phyloP scores from a whole-genome alignment of 2,888 invertebrate species.

The Troides oblongomaculatus region DNA sequence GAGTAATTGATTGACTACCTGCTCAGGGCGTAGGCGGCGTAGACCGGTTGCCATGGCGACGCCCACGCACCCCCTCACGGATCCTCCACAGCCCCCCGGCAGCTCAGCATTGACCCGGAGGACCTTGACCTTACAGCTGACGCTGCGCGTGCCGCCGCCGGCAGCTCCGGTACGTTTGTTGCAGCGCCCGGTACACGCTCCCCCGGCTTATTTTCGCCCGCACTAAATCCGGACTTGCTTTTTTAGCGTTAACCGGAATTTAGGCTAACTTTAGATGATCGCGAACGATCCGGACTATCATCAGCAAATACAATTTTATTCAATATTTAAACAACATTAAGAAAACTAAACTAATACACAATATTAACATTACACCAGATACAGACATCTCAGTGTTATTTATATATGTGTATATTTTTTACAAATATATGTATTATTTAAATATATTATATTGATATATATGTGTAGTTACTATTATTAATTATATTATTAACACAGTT shows the following conservation, averaged over 20 bases:
- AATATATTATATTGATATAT: too few species aligned
- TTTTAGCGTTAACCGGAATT: slow-evolving; percentile 21
- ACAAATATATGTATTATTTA: too few species aligned
- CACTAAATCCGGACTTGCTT: slow-evolving; percentile 52
- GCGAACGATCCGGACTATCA: not conserved
- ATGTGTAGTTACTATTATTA: too few species aligned
- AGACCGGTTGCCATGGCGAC: slow-evolving; percentile 69
- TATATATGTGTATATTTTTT: too few species aligned
- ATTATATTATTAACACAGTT: too few species aligned
- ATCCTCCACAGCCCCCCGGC: slow-evolving; percentile 32
- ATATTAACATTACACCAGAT: too few species aligned
- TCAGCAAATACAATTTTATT: too few species aligned
- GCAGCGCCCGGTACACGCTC: slow-evolving; percentile 20
- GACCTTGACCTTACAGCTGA: slow-evolving; percentile 75
- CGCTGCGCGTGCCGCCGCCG: slow-evolving; percentile 49
- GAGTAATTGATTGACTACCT: slow-evolving; percentile 74
- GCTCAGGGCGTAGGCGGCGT: slow-evolving; percentile 61
- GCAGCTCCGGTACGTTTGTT: slow-evolving; percentile 30
- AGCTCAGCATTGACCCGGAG: slow-evolving; percentile 67
- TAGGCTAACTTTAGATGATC: slow-evolving; percentile 17
- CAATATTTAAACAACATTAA: too few species aligned
- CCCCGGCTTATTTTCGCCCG: slow-evolving; percentile 68
- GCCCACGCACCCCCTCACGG: slow-evolving; percentile 54
- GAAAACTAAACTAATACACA: not conserved
- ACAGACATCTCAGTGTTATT: too few species aligned